Base-by-base conservation (phyloP, 1,140 invertebrate genomes). In the Coenobita brevimanus region DNA sequence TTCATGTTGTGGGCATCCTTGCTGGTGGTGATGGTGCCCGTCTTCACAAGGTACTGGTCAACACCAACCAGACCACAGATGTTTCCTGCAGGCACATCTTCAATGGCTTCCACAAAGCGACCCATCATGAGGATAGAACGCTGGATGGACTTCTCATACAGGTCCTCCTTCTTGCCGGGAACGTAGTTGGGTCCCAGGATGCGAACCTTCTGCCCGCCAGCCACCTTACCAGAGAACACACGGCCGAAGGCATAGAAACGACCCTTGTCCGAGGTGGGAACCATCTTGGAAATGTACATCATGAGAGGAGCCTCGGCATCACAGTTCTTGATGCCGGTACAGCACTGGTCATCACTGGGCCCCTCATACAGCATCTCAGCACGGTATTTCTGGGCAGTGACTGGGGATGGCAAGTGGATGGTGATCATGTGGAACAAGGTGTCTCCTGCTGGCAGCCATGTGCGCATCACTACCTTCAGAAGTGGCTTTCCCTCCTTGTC, bases 241-340 rank as follows among this genome's bases (percentile, higher is more conserved):
- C 99, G 98, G 88, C 99, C 99, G 93, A 99, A 99, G 82, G 99
- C 99, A 93, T 99, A 99, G 95, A 99, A 99, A 93, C 99, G 96
- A 90, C 99, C 99, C 94, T 99, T 99, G 93, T 99, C 99, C 60
- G 97, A 97, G 4, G 99, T 99, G 83, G 99, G 99, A 93, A 99
- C 99, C 99, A 99, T 99, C 94, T 99, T 99, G 33, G 98, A 99
- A 89, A 99, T 95, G 95, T 99, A 99, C 99, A 99, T 99, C 98
- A 99, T 99, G 38, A 99, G 94, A 30, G 98, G 98, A 90, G 96
- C 99, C 91, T 98, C 96, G 8, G 98, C 96, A 93, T 99, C 97
- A 93, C 99, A 99, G 92, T 93, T 97, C 95, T 98, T 94, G 71
- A 95, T 91, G 94, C 96, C 97, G 91, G 98, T 91, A 91, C 98